Evolutionary conservation across 2,113 vertebrate species (phyloP).

Genomic region (Cephalopterus ornatus): DNA sequence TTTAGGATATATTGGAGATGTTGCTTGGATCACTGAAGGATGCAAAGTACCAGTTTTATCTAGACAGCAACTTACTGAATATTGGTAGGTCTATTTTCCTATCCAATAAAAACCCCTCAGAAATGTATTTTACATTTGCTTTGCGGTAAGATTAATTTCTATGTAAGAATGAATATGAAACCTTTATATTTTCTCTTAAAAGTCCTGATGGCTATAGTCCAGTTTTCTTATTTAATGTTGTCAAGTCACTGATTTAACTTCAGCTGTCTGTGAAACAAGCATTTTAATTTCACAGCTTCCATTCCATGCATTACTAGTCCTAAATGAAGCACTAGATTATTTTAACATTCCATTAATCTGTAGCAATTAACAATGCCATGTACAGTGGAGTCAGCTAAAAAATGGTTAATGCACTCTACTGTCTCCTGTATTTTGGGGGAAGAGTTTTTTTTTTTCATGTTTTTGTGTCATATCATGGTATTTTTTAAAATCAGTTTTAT

Average conservation of each 20-base stretch:
- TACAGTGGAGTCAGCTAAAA: slow-evolving; percentile 66
- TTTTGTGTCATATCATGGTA: background rate
- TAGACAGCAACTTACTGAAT: slow-evolving; percentile 27
- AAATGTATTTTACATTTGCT: background rate
- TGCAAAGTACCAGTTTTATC: slow-evolving; percentile 35
- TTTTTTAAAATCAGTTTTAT: background rate
- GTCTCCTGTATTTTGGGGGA: background rate
- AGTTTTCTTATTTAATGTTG: background rate
- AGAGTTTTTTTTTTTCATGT: background rate
- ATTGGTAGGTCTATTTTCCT: slow-evolving; percentile 36
- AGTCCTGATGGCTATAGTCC: background rate
- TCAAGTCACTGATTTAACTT: slow-evolving; percentile 59
- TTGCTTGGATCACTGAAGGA: slow-evolving; percentile 64
- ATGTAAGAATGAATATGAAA: background rate
- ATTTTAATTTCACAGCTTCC: slow-evolving; percentile 78
- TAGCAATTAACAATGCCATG: slow-evolving; percentile 77
- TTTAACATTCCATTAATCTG: slow-evolving; percentile 79
- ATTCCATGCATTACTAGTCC: slow-evolving; percentile 75
- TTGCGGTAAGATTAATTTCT: background rate
- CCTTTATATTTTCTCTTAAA: background rate
- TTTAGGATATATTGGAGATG: slow-evolving; percentile 53
- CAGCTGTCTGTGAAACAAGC: slow-evolving; percentile 63
- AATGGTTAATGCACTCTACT: background rate
- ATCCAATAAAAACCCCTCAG: background rate
- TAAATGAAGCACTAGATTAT: slow-evolving; percentile 68